Base-by-base conservation (phyloP, 1,140 invertebrate species). In the Ostrea edulis region DNA sequence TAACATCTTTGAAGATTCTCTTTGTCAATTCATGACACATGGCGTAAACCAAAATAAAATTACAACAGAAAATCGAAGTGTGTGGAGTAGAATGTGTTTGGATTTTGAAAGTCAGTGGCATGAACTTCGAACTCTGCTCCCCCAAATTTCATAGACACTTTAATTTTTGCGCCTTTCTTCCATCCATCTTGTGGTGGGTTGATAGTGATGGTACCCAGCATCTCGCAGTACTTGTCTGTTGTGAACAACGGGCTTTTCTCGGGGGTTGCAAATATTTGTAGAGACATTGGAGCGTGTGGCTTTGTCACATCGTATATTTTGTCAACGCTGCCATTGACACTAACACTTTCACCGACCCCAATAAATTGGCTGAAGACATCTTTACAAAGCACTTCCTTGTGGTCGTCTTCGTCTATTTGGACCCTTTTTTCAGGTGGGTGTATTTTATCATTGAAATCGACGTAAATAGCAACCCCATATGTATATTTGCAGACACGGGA, bases 311-410 rank as follows among this genome's bases (percentile, higher is more conserved):
- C 85, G 22, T 88, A 84, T 22, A 52, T 17, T 44, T 85, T 52
- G 20, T 82, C 62, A 29, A 54, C 53, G 44, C 93, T 92, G 71
- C 96, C 95, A 14, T 95, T 95, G 7, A 95, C 88, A 22, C 84
- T 87, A 3, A 93, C 89, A 35, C 89, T 53, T 90, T 96, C 95
- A 81, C 96, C 96, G 20, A 93, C 93, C 29, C 93, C 89, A 7
- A 96, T 96, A 88, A 96, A 95, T 89, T 94, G 95, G 89, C 96
- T 95, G 89, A 96, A 95, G 14, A 96, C 92, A 91, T 96, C 95
- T 8, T 94, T 93, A 91, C 96, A 96, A 95, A 96, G 96, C 85
- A 95, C 94, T 22, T 93, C 90, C 17, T 94, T 94, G 68, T 95
- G 95, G 71, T 68, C 82, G 35, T 44, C 35, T 44, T 44, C 35